phyloP scores from a whole-genome alignment of 2,113 vertebrate genomes.

The Lagopus leucura region DNA sequence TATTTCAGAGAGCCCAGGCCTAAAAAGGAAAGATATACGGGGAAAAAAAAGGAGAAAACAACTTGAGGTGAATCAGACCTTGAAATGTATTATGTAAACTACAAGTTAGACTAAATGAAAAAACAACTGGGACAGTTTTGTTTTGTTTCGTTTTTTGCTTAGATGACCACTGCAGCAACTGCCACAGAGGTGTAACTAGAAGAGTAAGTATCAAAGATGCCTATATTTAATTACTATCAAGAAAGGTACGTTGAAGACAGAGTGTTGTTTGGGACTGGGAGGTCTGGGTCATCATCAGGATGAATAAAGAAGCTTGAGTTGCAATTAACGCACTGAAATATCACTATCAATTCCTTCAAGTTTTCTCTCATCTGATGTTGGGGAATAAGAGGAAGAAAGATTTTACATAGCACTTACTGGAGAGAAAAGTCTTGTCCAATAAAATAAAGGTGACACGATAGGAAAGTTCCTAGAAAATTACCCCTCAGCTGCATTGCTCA shows the following conservation, averaged over 20 bases:
- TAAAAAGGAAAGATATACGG: conserved; percentile 25
- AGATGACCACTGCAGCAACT: neutral
- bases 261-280: neutral
- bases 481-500: neutral
- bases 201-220: neutral
- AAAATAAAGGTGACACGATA: neutral
- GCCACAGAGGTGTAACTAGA: neutral
- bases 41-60: conserved; percentile 17
- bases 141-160: neutral
- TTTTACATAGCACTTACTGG: neutral
- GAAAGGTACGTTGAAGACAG: neutral
- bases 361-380: neutral
- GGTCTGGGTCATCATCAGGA: fast-evolving
- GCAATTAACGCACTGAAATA: neutral
- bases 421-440: neutral
- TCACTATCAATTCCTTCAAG: neutral
- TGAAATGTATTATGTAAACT: conserved; percentile 54
- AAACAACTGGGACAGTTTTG: neutral
- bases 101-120: conserved; percentile 29
- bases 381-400: neutral
- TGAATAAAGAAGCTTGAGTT: neutral
- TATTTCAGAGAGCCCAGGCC: conserved; percentile 8
- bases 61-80: conserved; percentile 8
- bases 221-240: conserved; percentile 6
- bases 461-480: neutral